These are phyloP conservation scores for Galleria mellonella DNA, from an alignment of 1,140 invertebrate species.

Conservation along the genomic window DNA sequence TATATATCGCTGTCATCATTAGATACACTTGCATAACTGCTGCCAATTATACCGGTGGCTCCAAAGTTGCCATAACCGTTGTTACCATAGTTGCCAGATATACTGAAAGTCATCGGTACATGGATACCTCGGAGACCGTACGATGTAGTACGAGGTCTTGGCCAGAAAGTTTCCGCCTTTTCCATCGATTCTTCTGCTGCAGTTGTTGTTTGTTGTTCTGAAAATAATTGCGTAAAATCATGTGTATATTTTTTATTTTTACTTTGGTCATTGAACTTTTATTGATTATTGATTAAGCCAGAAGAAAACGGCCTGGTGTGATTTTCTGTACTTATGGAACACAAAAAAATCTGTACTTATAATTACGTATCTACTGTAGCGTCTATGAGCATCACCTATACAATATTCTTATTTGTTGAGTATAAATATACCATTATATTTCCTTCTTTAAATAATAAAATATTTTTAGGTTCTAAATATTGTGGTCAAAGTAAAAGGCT, in stretches of 20 bases:
- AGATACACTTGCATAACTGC: slow-evolving; percentile 32
- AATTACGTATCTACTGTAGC: too few species aligned
- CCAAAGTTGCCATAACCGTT: slow-evolving; percentile 11
- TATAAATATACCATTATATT: too few species aligned
- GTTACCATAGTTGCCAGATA: slow-evolving; percentile 45
- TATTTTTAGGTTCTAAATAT: too few species aligned
- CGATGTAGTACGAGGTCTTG: slow-evolving; percentile 21
- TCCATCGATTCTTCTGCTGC: slow-evolving; percentile 21
- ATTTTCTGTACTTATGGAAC: too few species aligned
- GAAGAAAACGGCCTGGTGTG: too few species aligned
- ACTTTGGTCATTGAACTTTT: slow-evolving; percentile 1
- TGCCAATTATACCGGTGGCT: slow-evolving; percentile 25
- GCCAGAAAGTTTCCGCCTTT: slow-evolving; percentile 48
- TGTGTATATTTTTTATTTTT: too few species aligned
- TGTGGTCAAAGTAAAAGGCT: too few species aligned
- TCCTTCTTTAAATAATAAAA: too few species aligned
- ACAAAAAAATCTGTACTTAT: too few species aligned
- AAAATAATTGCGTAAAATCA: neutral
- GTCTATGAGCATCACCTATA: too few species aligned
- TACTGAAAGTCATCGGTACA: slow-evolving; percentile 47
- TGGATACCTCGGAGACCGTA: slow-evolving; percentile 31
- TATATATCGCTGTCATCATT: slow-evolving; percentile 7
- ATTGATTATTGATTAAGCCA: slow-evolving; percentile 2
- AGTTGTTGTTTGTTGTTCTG: slow-evolving; percentile 6
- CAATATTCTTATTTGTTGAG: too few species aligned